These are phyloP conservation scores for Tiaroga cobitis DNA, from an alignment of 2,797 vertebrate species.

Conservation along the genomic window DNA sequence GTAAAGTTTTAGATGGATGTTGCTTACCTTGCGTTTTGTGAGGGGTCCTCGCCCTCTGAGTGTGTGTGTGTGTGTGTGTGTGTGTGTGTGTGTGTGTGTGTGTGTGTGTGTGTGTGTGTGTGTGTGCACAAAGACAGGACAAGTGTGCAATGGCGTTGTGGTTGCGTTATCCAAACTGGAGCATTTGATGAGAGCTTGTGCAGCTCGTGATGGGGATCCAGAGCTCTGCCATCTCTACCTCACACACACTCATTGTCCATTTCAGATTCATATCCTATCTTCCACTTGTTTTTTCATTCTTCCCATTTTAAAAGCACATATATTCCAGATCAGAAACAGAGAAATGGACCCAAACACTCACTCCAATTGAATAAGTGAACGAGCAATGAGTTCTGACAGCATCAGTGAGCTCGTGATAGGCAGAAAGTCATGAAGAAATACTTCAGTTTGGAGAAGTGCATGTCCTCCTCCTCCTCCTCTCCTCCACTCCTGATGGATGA, in stretches of 20 bases:
- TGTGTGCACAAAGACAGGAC: slow-evolving; percentile 32
- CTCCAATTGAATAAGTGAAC: background rate
- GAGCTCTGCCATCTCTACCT: slow-evolving; percentile 59
- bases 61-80: slow-evolving; percentile 26
- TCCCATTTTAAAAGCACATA: background rate
- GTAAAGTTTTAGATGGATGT: slow-evolving; percentile 58
- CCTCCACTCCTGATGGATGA: background rate
- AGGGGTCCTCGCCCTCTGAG: slow-evolving; percentile 60
- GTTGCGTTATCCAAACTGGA: slow-evolving; percentile 61
- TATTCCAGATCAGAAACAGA: slow-evolving; percentile 7
- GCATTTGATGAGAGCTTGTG: slow-evolving; percentile 54
- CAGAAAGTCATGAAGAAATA: slow-evolving; percentile 17
- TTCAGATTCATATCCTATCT: slow-evolving; percentile 19
- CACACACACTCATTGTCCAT: slow-evolving; percentile 62
- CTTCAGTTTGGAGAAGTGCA: slow-evolving; percentile 9
- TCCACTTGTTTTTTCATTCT: slow-evolving; percentile 22
- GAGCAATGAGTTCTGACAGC: background rate
- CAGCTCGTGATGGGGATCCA: slow-evolving; percentile 55
- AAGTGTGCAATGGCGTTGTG: slow-evolving; percentile 42
- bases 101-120: slow-evolving; percentile 21
- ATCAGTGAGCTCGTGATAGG: background rate
- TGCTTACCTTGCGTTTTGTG: slow-evolving; percentile 74
- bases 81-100: slow-evolving; percentile 37
- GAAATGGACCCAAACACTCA: background rate
- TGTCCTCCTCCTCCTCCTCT: background rate